phyloP scores from a whole-genome alignment of 2,797 vertebrate genomes.

The Crotalus adamanteus region DNA sequence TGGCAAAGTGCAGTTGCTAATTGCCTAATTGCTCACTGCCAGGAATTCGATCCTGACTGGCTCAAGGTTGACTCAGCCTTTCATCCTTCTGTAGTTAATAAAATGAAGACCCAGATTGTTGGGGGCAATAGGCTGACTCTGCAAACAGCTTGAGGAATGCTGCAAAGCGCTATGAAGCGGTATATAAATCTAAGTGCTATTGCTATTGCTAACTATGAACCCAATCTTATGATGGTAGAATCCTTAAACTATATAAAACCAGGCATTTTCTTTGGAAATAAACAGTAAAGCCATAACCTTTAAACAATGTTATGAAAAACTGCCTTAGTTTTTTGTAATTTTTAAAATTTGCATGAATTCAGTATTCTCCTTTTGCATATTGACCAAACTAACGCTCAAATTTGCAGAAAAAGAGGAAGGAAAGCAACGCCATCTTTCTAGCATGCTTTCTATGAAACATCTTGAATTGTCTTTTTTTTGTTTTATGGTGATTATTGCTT shows the following conservation, averaged over 20 bases:
- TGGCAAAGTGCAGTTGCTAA: background rate
- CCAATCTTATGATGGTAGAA: background rate
- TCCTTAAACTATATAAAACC: background rate
- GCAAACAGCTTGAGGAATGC: background rate
- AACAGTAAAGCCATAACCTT: background rate
- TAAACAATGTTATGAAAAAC: background rate
- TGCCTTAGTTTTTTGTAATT: background rate
- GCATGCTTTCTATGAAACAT: background rate
- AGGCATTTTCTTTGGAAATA: background rate
- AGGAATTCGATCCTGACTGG: background rate
- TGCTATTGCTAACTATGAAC: background rate
- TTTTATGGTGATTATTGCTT: background rate
- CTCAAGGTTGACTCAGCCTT: background rate
- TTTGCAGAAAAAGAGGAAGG: background rate
- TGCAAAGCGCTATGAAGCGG: background rate
- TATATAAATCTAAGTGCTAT: background rate
- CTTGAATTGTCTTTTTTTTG: background rate
- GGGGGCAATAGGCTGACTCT: background rate
- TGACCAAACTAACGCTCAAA: background rate
- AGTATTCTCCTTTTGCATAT: background rate
- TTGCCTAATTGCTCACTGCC: background rate
- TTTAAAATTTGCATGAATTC: background rate
- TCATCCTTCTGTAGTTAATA: background rate
- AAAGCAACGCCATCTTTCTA: background rate
- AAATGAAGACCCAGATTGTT: background rate